A percentile compares a stretch with the other conserved stretches of the same genome.
phyloP scores from a whole-genome alignment of 2,797 vertebrate genomes.

The Eulemur coronatus region DNA sequence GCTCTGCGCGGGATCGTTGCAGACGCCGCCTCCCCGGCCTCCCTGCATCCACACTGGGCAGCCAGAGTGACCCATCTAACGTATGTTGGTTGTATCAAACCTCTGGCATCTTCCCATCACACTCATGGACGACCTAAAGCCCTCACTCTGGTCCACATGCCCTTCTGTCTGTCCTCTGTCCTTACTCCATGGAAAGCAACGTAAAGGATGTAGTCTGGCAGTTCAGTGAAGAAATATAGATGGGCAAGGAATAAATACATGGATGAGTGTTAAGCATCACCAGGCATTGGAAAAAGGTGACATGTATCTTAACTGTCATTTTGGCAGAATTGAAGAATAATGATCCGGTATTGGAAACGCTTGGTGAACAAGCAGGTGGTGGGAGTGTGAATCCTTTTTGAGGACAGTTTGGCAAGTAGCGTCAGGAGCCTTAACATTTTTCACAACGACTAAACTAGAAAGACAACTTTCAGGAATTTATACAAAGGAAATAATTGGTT shows the following conservation, averaged over 20 bases:
- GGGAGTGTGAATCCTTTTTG: neutral
- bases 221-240: neutral
- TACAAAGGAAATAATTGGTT: neutral
- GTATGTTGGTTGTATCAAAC: accelerated
- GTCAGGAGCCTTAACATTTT: neutral
- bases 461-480: neutral
- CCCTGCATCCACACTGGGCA: neutral
- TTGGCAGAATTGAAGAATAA: neutral
- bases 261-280: neutral
- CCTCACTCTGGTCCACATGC: too few species aligned
- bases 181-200: neutral
- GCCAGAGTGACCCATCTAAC: neutral
- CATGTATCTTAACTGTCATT: accelerated
- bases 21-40: neutral
- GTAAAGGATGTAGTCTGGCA: neutral
- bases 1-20: neutral
- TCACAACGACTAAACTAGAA: neutral
- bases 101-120: neutral
- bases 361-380: neutral
- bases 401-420: neutral
- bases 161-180: neutral
- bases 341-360: neutral
- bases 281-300: neutral
- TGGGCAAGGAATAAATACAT: neutral
- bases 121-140: accelerated